Evolutionary conservation across 1,140 invertebrate genomes (phyloP).

Genomic region (Halyomorpha halys): DNA sequence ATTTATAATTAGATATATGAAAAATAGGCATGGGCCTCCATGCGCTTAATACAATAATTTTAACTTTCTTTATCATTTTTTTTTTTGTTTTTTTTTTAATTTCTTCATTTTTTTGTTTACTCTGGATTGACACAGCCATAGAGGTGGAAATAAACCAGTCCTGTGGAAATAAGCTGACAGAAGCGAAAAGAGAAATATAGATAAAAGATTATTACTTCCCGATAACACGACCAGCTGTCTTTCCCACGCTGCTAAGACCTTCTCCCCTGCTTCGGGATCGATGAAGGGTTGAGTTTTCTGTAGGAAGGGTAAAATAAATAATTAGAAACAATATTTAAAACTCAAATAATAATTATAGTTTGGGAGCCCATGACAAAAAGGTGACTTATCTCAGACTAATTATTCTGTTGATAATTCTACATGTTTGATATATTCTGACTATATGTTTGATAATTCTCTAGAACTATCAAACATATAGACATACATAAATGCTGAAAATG

Average conservation of each 20-base stretch:
- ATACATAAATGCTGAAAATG: too few species aligned
- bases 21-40: slow-evolving; percentile 14
- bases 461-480: too few species aligned
- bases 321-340: slow-evolving; percentile 7
- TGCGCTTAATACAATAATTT: slow-evolving; percentile 7
- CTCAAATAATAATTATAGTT: too few species aligned
- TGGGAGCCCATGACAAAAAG: too few species aligned
- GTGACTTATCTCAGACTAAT: too few species aligned
- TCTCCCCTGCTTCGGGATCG: slow-evolving; percentile 56
- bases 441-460: too few species aligned
- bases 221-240: slow-evolving; percentile 35
- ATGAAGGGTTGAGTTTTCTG: slow-evolving; percentile 44
- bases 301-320: slow-evolving; percentile 32
- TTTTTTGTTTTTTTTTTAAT: too few species aligned
- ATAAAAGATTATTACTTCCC: slow-evolving; percentile 13
- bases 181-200: slow-evolving; percentile 7
- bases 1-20: slow-evolving; percentile 1
- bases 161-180: slow-evolving; percentile 14
- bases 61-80: neutral
- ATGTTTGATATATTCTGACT: too few species aligned
- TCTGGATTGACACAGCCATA: slow-evolving; percentile 17
- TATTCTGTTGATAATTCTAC: too few species aligned
- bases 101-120: neutral
- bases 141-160: slow-evolving; percentile 19
- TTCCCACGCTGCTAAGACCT: slow-evolving; percentile 51